These are phyloP conservation scores for Premnoplex brunnescens DNA, from an alignment of 2,797 vertebrate genomes.

Conservation along the genomic window DNA sequence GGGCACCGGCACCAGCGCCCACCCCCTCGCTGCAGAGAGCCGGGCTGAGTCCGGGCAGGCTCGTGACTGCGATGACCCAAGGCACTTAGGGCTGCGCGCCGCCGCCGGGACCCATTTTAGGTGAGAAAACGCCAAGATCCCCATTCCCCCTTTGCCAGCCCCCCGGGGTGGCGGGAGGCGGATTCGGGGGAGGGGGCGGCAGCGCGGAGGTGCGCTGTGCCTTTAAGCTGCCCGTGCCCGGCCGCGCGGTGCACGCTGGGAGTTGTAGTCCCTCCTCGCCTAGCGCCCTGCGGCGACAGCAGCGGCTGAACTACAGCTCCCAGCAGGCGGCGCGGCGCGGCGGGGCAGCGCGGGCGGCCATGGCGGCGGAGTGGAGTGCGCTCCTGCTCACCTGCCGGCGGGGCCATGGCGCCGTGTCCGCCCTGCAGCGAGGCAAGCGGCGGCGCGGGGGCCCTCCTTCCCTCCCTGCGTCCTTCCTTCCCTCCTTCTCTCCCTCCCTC, in stretches of 20 bases:
- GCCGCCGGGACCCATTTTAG: no score
- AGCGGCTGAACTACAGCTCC: neutral
- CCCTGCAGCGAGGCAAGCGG: slow-evolving; percentile 42
- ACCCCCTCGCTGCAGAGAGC: no score
- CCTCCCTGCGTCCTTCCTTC: no score
- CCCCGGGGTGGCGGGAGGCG: no score
- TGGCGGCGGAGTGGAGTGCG: slow-evolving; percentile 21
- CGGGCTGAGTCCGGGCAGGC: no score
- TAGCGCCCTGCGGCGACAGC: accelerated
- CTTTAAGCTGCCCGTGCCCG: neutral
- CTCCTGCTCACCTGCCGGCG: slow-evolving; percentile 17
- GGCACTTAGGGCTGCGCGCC: no score
- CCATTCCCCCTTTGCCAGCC: no score
- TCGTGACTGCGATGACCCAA: no score
- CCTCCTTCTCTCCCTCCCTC: no score
- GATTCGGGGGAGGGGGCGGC: no score
- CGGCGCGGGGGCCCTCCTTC: neutral
- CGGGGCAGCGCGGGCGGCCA: neutral
- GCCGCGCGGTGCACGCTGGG: neutral
- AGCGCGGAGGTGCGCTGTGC: neutral
- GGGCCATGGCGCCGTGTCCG: neutral
- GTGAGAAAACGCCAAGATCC: no score
- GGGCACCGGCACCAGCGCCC: no score
- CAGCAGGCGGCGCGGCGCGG: neutral
- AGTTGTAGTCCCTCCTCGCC: accelerated